Evolutionary conservation across 64 coral and sea anemone genomes (phyloP).

Genomic region (Montipora cactus): DNA sequence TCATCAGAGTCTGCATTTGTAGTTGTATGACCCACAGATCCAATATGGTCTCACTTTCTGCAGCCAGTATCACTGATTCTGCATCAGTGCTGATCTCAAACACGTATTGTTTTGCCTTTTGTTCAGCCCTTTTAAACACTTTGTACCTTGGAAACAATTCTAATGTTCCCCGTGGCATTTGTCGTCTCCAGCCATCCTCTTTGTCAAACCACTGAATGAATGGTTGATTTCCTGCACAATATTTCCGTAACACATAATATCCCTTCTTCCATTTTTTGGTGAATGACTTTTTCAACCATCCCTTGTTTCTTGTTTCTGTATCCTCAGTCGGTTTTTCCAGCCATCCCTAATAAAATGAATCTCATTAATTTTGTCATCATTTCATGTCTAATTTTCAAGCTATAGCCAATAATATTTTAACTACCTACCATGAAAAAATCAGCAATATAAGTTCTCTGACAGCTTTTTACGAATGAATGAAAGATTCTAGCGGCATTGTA

Average conservation of each 20-base stretch:
- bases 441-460: no score
- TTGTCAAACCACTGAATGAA: conserved; percentile 99
- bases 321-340: conserved; percentile 91
- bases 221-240: conserved; percentile 77
- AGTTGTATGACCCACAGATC: conserved; percentile 98
- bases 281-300: conserved; percentile 94
- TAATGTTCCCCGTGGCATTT: conserved; percentile 83
- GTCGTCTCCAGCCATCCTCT: conserved; percentile 88
- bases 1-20: conserved; percentile 93
- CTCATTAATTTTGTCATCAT: background rate
- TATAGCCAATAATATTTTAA: no score
- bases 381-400: no score
- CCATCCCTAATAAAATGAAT: conserved; percentile 73
- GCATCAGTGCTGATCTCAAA: conserved; percentile 96
- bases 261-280: conserved; percentile 96
- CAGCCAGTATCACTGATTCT: conserved; percentile 77
- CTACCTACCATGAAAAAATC: no score
- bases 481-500: no score
- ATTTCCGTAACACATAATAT: conserved; percentile 85
- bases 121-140: conserved; percentile 87
- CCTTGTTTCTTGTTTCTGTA: conserved; percentile 65
- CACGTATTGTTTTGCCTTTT: conserved; percentile 79
- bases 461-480: no score
- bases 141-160: conserved; percentile 94
- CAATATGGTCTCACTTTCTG: conserved; percentile 88